Conservation (phyloP, 2,797 vertebrate species). For the Acanthiza pusilla region DNA sequence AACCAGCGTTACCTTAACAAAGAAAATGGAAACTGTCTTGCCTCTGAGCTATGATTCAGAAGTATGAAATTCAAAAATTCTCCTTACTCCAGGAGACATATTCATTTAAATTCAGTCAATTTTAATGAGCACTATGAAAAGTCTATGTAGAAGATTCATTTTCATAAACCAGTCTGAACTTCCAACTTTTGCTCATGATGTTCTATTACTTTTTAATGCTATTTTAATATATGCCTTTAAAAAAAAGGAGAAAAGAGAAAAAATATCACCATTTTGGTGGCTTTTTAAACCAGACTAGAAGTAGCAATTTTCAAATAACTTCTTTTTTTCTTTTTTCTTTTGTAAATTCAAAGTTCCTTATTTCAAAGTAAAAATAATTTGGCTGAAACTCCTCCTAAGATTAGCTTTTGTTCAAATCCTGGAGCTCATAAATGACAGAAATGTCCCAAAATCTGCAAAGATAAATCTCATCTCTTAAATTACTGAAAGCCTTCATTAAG, state of each 20-base stretch:
- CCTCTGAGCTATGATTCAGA: background rate
- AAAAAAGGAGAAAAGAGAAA: background rate
- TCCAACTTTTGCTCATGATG: background rate
- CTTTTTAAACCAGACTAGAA: background rate
- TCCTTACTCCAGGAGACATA: background rate
- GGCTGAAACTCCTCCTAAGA: constrained; percentile 54
- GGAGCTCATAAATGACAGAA: constrained; percentile 59
- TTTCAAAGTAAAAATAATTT: constrained; percentile 64
- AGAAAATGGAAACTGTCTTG: background rate
- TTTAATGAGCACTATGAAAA: background rate
- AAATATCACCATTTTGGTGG: background rate
- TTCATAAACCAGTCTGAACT: constrained; percentile 2
- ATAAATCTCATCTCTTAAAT: constrained; percentile 78
- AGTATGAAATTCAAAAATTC: background rate
- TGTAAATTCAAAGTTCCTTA: background rate
- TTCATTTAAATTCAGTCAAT: background rate
- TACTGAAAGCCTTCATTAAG: constrained; percentile 80
- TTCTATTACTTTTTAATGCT: background rate
- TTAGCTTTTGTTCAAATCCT: constrained; percentile 68
- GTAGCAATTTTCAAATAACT: background rate
- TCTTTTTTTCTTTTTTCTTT: background rate
- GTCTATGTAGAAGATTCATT: background rate
- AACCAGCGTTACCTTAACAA: background rate
- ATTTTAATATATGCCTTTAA: background rate
- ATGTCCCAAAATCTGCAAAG: constrained; percentile 54